Evolutionary conservation across 2,888 invertebrate species (phyloP).

Genomic region (Cerceris ruficornis): DNA sequence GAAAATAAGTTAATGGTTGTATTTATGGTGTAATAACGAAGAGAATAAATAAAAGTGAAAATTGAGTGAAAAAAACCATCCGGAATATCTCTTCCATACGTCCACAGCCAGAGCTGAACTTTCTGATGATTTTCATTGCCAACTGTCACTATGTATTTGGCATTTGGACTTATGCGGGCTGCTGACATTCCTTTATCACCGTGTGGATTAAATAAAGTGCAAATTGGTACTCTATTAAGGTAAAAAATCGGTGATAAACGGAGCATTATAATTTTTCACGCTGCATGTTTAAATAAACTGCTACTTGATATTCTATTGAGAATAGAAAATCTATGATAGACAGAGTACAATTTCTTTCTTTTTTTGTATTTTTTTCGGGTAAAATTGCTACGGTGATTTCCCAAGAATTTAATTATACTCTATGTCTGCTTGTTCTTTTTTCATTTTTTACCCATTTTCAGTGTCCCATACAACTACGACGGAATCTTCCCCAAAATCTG

Average conservation of each 20-base stretch:
- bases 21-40: slow-evolving; percentile 5
- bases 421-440: background rate
- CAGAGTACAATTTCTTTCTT: too few species aligned
- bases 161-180: slow-evolving; percentile 83
- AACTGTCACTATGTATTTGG: slow-evolving; percentile 84
- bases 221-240: slow-evolving; percentile 81
- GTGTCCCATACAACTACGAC: slow-evolving; percentile 85
- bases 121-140: slow-evolving; percentile 82
- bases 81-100: slow-evolving; percentile 82
- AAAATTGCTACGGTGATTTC: background rate
- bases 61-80: slow-evolving; percentile 82
- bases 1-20: background rate
- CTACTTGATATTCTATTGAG: too few species aligned
- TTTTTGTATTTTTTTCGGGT: background rate
- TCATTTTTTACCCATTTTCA: slow-evolving; percentile 71
- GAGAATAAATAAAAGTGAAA: background rate
- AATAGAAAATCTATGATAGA: too few species aligned
- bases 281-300: too few species aligned
- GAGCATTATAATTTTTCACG: background rate
- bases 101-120: slow-evolving; percentile 86
- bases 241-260: background rate
- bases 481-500: slow-evolving; percentile 84
- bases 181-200: slow-evolving; percentile 79
- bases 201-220: slow-evolving; percentile 84
- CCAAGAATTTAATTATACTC: background rate